phyloP scores from a whole-genome alignment of 1,140 invertebrate species.

The Drosophila setifemur region DNA sequence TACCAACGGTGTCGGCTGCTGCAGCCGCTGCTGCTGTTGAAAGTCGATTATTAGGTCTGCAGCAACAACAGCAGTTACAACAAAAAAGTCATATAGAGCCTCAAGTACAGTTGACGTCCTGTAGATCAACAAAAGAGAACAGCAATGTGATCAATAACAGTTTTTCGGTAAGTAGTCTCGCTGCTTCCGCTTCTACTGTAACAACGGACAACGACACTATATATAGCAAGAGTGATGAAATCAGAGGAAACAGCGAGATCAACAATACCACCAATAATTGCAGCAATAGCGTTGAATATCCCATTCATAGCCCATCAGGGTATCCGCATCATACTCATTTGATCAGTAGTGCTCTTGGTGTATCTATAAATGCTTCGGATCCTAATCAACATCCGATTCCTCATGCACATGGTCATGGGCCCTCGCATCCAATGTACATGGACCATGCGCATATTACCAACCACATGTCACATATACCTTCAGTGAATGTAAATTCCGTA shows the following conservation, averaged over 20 bases:
- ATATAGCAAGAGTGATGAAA: constrained; percentile 33
- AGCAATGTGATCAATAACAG: constrained; percentile 48
- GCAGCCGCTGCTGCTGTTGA: constrained; percentile 67
- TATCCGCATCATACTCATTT: constrained; percentile 69
- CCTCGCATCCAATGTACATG: constrained; percentile 67
- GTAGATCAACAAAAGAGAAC: constrained; percentile 14
- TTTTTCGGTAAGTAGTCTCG: constrained; percentile 70
- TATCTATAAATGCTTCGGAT: constrained; percentile 32
- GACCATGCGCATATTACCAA: constrained; percentile 58
- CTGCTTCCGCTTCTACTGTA: constrained; percentile 36
- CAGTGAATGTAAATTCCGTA: constrained; percentile 58
- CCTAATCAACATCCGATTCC: constrained; percentile 32
- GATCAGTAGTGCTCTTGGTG: constrained; percentile 49
- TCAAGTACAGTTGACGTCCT: constrained; percentile 5
- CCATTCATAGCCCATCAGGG: constrained; percentile 30
- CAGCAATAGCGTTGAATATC: constrained; percentile 29
- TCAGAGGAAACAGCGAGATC: constrained; percentile 9
- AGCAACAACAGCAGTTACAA: constrained; percentile 49
- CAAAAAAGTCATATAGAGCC: constrained; percentile 26
- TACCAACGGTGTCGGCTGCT: constrained; percentile 38
- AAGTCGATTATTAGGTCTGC: constrained; percentile 51
- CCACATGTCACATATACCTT: constrained; percentile 54
- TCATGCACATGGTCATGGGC: constrained; percentile 49
- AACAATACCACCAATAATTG: constrained; percentile 23
- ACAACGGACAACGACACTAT: constrained; percentile 27